A percentile compares a stretch with the other conserved stretches of the same genome.
These are phyloP conservation scores for Schizaphis graminum DNA, from an alignment of 2,888 invertebrate genomes.

Conservation along the genomic window DNA sequence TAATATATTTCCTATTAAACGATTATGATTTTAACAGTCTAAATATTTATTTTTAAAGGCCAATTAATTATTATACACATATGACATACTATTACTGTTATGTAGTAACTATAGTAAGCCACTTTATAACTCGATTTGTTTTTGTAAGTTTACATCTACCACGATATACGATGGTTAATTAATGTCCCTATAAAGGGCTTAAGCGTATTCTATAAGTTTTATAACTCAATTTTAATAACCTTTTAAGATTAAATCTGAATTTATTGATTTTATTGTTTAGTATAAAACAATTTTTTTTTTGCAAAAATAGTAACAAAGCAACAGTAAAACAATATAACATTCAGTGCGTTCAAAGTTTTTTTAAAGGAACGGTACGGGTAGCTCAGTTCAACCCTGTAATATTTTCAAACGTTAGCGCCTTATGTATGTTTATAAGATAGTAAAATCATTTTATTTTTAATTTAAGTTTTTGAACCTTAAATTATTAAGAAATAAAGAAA, in stretches of 20 bases:
- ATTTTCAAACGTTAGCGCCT: neutral
- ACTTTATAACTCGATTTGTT: neutral
- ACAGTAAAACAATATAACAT: neutral
- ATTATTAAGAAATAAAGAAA: neutral
- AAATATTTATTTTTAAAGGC: neutral
- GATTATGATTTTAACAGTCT: neutral
- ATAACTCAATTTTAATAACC: constrained; percentile 2
- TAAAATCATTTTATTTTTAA: neutral
- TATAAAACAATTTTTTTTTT: neutral
- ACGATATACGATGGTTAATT: neutral
- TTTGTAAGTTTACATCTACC: neutral
- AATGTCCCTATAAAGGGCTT: neutral
- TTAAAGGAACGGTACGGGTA: neutral
- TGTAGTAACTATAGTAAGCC: neutral
- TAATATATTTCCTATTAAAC: neutral
- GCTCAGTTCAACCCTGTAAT: neutral
- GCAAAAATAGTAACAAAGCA: neutral
- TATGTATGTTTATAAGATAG: neutral
- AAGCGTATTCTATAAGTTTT: neutral
- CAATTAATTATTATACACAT: neutral
- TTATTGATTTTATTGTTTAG: neutral
- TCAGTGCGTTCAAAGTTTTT: neutral
- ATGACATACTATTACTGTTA: neutral
- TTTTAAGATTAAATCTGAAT: neutral
- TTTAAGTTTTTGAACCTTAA: neutral